These are phyloP conservation scores for Theristicus caerulescens DNA, from an alignment of 2,113 vertebrate species.

Conservation along the genomic window DNA sequence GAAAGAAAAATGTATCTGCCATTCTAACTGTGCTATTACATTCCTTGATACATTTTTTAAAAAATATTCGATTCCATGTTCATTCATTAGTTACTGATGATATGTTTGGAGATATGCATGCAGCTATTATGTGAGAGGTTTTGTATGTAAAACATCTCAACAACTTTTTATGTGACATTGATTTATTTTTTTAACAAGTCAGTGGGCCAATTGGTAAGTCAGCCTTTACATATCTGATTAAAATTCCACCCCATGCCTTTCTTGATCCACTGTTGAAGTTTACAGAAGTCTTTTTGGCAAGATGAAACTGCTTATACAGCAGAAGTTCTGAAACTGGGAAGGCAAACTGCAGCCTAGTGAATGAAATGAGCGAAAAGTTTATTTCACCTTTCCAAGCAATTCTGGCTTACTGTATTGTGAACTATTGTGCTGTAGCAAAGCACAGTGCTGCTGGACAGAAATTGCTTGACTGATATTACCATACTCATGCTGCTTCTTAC, in stretches of 20 bases:
- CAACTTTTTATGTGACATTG: background rate
- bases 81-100: background rate
- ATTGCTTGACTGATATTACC: background rate
- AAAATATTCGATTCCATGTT: background rate
- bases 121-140: background rate
- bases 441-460: background rate
- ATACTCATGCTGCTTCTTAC: background rate
- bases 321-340: background rate
- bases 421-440: background rate
- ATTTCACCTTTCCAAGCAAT: background rate
- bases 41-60: background rate
- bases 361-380: constrained; percentile 13
- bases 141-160: background rate
- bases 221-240: background rate
- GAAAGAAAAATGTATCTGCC: background rate
- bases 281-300: constrained; percentile 31
- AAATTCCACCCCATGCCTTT: constrained; percentile 32
- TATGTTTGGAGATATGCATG: background rate
- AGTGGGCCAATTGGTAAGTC: background rate
- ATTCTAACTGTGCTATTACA: background rate
- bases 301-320: constrained; percentile 27
- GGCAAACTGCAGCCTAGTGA: background rate
- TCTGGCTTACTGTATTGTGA: background rate
- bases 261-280: constrained; percentile 13
- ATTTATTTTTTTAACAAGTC: background rate